These are phyloP conservation scores for Acanthosepion pharaonis DNA, from an alignment of 2,888 invertebrate genomes.

Conservation along the genomic window DNA sequence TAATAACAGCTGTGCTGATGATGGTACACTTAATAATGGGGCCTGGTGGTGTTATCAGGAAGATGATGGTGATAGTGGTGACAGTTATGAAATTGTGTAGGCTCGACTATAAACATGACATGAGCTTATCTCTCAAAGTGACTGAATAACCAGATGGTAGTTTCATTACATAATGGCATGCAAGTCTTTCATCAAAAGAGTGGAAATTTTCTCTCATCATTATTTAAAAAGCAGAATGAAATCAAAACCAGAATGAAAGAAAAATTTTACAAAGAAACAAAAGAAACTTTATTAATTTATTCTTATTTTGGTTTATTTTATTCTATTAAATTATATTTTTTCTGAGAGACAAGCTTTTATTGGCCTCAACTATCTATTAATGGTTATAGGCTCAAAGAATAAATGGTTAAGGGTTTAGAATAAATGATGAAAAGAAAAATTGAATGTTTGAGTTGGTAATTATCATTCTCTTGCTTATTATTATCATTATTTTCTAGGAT, in stretches of 20 bases:
- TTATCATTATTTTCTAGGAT: neutral
- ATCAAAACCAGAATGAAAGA: neutral
- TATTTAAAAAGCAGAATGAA: neutral
- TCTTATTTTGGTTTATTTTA: neutral
- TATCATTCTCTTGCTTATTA: neutral
- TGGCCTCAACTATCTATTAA: neutral
- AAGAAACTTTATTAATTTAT: no score
- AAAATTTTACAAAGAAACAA: neutral
- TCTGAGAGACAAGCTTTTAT: neutral
- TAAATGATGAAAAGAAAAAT: neutral
- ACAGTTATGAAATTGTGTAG: neutral
- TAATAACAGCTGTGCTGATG: neutral
- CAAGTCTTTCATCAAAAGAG: neutral
- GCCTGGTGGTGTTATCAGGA: neutral
- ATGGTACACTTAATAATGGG: neutral
- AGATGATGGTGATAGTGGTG: neutral
- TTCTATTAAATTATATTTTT: neutral
- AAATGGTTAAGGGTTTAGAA: neutral
- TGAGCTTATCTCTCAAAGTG: neutral
- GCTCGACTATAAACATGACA: neutral
- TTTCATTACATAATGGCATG: neutral
- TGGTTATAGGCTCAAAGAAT: conserved; percentile 10
- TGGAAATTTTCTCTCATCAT: neutral
- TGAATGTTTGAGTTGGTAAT: neutral
- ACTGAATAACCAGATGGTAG: neutral